Conservation (phyloP, 1,140 invertebrate genomes). For the Akabosia matsudoensis region DNA sequence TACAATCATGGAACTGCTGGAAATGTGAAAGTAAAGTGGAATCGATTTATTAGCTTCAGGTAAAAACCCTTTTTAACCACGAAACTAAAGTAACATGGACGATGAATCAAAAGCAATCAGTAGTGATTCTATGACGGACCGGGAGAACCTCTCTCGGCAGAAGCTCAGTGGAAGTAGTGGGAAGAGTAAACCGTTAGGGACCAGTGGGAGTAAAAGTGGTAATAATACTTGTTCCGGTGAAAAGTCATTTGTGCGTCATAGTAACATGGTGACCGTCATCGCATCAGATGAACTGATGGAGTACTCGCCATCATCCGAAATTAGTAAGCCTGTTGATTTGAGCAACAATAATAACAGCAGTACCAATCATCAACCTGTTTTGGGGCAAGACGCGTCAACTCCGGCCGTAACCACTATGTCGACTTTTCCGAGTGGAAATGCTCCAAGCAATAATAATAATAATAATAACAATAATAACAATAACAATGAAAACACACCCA, state of each 20-base stretch:
- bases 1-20: too few species aligned
- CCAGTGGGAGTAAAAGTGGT: not conserved
- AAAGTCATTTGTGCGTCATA: not conserved
- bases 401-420: constrained; percentile 22
- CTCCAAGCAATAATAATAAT: constrained; percentile 24
- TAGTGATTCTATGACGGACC: not conserved
- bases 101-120: not conserved
- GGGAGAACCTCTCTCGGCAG: not conserved
- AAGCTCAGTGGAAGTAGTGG: not conserved
- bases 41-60: too few species aligned
- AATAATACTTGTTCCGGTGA: not conserved
- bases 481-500: not conserved
- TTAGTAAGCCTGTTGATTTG: constrained; percentile 44
- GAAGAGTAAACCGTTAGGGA: not conserved
- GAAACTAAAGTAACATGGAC: not conserved
- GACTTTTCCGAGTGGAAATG: constrained; percentile 20
- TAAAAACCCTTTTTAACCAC: too few species aligned
- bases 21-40: too few species aligned
- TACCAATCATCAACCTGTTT: not conserved
- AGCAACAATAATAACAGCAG: constrained; percentile 43
- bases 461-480: constrained; percentile 19
- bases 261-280: constrained; percentile 18
- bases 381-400: constrained; percentile 1
- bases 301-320: constrained; percentile 27
- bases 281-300: constrained; percentile 27